These are phyloP conservation scores for Hoplostethus atlanticus DNA, from an alignment of 2,797 vertebrate species.

Conservation along the genomic window DNA sequence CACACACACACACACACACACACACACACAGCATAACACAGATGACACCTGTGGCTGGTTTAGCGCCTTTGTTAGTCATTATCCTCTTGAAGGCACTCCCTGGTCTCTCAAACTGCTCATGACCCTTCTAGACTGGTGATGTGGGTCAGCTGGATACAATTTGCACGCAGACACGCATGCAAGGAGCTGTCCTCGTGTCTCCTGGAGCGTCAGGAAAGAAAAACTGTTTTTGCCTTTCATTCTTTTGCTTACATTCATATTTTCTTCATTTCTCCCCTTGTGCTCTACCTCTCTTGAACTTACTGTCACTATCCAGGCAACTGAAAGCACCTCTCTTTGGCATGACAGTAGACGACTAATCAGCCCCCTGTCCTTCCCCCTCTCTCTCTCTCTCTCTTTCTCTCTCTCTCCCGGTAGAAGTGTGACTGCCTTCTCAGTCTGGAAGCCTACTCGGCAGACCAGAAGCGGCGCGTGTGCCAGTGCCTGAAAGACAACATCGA, in stretches of 20 bases:
- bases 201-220: no score
- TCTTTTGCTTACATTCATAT: not conserved
- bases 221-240: not conserved
- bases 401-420: conserved; percentile 83
- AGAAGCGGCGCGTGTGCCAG: conserved; percentile 96
- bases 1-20: conserved; percentile 6
- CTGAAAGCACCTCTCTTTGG: conserved; percentile 38
- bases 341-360: conserved; percentile 45
- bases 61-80: conserved; percentile 26
- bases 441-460: conserved; percentile 93
- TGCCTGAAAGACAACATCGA: conserved; percentile 95
- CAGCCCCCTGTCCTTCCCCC: conserved; percentile 51
- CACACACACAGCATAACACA: no score
- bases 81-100: conserved; percentile 7
- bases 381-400: conserved; percentile 16
- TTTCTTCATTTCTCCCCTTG: not conserved
- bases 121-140: no score
- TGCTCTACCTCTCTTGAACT: not conserved
- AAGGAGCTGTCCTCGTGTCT: not conserved
- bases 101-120: not conserved
- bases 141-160: no score
- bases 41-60: conserved; percentile 13
- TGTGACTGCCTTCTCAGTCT: conserved; percentile 97
- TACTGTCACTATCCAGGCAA: not conserved
- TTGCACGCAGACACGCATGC: not conserved